phyloP scores from a whole-genome alignment of 2,797 vertebrate species.

The Aplochiton taeniatus region DNA sequence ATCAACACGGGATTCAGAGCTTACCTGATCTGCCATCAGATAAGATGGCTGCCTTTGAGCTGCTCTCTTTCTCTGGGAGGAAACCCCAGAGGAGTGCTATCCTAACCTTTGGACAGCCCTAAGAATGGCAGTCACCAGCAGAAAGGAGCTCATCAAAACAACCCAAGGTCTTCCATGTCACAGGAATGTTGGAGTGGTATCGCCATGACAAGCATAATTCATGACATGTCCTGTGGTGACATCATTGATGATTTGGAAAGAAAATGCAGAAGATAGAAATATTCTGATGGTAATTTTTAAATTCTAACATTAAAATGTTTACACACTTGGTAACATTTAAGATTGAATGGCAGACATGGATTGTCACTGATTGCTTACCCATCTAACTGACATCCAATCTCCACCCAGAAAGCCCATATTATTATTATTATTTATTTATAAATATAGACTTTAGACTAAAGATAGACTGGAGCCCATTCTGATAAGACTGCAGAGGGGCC shows the following conservation, averaged over 20 bases:
- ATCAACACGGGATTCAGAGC: slow-evolving; percentile 3
- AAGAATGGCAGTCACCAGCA: slow-evolving; percentile 40
- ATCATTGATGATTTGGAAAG: slow-evolving; percentile 25
- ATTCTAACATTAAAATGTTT: neutral
- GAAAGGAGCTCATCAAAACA: slow-evolving; percentile 44
- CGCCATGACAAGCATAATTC: slow-evolving; percentile 15
- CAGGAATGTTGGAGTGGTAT: slow-evolving; percentile 43
- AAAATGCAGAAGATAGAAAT: slow-evolving; percentile 13
- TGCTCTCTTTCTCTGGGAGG: slow-evolving; percentile 22
- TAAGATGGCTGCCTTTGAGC: slow-evolving; percentile 20
- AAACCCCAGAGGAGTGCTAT: slow-evolving; percentile 32
- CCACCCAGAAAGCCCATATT: too few species aligned
- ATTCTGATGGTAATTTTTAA: slow-evolving; percentile 17
- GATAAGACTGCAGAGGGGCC: too few species aligned
- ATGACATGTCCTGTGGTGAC: slow-evolving; percentile 15
- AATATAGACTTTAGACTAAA: too few species aligned
- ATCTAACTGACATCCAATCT: too few species aligned
- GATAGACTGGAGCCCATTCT: too few species aligned
- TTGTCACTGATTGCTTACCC: too few species aligned
- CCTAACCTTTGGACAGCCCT: slow-evolving; percentile 45
- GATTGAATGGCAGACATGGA: too few species aligned
- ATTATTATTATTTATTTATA: too few species aligned
- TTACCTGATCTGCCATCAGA: slow-evolving; percentile 24
- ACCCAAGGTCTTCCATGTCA: slow-evolving; percentile 49
- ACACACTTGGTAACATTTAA: too few species aligned